Base-by-base conservation (phyloP, 1,140 invertebrate genomes). In the Euura lappo region DNA sequence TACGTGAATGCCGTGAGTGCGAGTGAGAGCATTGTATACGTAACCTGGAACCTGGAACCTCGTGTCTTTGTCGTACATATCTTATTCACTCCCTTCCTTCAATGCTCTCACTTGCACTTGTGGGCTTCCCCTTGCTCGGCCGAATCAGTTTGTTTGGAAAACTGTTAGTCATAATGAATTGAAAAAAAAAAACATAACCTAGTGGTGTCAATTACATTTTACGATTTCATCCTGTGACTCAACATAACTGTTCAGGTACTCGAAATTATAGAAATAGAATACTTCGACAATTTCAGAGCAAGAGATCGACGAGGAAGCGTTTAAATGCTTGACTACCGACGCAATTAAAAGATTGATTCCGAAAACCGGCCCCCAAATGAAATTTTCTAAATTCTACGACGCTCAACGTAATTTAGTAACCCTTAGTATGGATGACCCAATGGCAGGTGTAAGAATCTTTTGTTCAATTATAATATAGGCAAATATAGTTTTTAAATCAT, bases 1-100 rank as follows among this genome's bases (percentile, higher is more conserved):
- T 51, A 51, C 47, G 47, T 51, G 11, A 51, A 51, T 5, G 47
- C 6, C 47, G 6, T 51, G 47, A 51, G 11, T 51, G 47, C 6
- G 47, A 51, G 47, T 51, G 47, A 51, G 47, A 51, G 47, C 47
- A 51, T 51, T 51, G 47, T 51, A n/a, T n/a, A 51, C 47, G 47
- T 51, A 51, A 51, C 47, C 47, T 51, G 47, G 11, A 51, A 5
- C 11, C 47, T 51, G 5, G 11, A 51, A 11, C 11, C 47, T 51
- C 47, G n/a, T n/a, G n/a, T 51, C 47, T 51, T 11, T 51, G 47
- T 51, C 47, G 6, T 51, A 51, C 47, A 51, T 51, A 51, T 51
- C 5, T 51, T 51, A 51, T 51, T 51, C 47, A 51, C 47, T 51
- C 5, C 47, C 47, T 51, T 6, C 47, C 5, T 5, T 51, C 47